These are phyloP conservation scores for Amblyopsis hoosieri DNA, from an alignment of 2,797 vertebrate species.

Conservation along the genomic window DNA sequence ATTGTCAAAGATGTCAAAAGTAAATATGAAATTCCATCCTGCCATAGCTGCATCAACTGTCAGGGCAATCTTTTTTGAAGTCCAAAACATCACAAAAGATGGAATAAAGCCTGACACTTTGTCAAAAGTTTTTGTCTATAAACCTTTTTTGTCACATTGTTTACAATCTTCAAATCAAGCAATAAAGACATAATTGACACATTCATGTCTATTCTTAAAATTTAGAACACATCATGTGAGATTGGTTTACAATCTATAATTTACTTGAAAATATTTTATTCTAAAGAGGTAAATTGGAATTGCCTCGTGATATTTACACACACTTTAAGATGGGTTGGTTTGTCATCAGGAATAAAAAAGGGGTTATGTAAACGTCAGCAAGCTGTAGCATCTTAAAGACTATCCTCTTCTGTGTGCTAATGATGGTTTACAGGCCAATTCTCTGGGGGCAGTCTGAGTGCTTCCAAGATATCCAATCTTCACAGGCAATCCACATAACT, in stretches of 20 bases:
- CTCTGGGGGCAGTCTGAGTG: conserved; percentile 72
- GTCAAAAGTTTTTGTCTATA: conserved; percentile 13
- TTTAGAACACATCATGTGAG: conserved; percentile 4
- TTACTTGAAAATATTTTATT: conserved; percentile 66
- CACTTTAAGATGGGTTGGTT: conserved; percentile 75
- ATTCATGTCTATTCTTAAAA: conserved; percentile 17
- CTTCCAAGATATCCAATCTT: conserved; percentile 75
- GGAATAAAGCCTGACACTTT: conserved; percentile 39
- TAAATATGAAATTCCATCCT: conserved; percentile 76
- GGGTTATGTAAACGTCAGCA: conserved; percentile 69
- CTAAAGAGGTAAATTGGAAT: conserved; percentile 66
- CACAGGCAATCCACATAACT: conserved; percentile 72
- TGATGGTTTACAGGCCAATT: conserved; percentile 78
- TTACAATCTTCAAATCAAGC: conserved; percentile 28
- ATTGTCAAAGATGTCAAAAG: conserved; percentile 82
- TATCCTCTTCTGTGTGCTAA: conserved; percentile 72
- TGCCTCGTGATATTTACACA: conserved; percentile 70
- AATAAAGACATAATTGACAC: conserved; percentile 16
- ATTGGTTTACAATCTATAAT: conserved; percentile 62
- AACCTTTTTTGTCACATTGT: conserved; percentile 11
- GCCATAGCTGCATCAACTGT: conserved; percentile 71
- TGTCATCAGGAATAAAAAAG: conserved; percentile 72
- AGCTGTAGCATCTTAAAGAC: conserved; percentile 74
- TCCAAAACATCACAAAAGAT: conserved; percentile 60
- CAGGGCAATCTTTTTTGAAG: conserved; percentile 58